A percentile compares a stretch with the other conserved stretches of the same genome.
phyloP scores from a whole-genome alignment of 2,797 vertebrate genomes.

The Octomys mimax region DNA sequence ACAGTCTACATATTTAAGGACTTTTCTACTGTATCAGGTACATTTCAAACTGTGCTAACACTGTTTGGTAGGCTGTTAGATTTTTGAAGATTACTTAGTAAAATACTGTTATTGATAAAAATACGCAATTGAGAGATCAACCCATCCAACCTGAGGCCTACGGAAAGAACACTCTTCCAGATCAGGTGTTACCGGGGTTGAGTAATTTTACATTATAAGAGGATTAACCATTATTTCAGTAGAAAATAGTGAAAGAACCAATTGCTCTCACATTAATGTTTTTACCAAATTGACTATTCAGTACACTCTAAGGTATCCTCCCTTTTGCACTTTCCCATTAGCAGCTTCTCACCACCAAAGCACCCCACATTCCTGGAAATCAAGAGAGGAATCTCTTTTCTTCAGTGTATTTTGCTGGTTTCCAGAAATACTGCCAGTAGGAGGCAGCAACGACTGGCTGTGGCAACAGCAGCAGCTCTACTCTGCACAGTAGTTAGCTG shows the following conservation, averaged over 20 bases:
- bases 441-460: conserved; percentile 89
- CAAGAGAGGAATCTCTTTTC: conserved; percentile 5
- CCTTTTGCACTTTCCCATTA: background rate
- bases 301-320: background rate
- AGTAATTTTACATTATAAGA: conserved; percentile 58
- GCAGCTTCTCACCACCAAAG: conserved; percentile 39
- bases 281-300: conserved; percentile 2
- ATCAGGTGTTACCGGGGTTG: background rate
- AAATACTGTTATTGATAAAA: conserved; percentile 73
- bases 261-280: background rate
- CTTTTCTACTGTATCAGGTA: conserved; percentile 60
- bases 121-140: conserved; percentile 69
- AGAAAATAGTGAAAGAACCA: conserved; percentile 46
- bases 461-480: conserved; percentile 79
- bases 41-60: conserved; percentile 73
- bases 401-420: background rate
- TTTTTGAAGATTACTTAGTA: conserved; percentile 64
- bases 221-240: conserved; percentile 59
- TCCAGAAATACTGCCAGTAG: conserved; percentile 82
- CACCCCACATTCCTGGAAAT: conserved; percentile 35
- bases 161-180: conserved; percentile 52
- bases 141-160: conserved; percentile 12
- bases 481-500: conserved; percentile 87
- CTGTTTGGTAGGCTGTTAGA: conserved; percentile 53
- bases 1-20: conserved; percentile 45